Conservation (phyloP, 2,113 vertebrate species). For the Ctenomys sociabilis region DNA sequence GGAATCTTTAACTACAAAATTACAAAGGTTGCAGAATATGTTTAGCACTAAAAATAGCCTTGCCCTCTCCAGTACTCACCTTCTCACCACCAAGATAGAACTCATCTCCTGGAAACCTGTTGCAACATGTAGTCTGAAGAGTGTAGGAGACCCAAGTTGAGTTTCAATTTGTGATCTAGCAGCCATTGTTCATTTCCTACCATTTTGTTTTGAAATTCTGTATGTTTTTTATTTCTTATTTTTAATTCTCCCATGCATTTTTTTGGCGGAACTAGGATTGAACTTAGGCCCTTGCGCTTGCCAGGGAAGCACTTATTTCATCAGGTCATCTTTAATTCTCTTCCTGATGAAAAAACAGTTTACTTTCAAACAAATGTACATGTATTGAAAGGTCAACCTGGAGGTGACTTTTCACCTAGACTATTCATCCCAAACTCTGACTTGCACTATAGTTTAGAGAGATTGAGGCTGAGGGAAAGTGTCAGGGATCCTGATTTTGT, state of each 20-base stretch:
- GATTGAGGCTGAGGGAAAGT: neutral
- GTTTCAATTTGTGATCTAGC: neutral
- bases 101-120: neutral
- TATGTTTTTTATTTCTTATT: too few species aligned
- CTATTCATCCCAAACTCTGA: neutral
- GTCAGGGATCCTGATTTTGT: neutral
- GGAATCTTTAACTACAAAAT: neutral
- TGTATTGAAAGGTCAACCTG: neutral
- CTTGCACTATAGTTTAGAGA: neutral
- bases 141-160: neutral
- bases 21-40: neutral
- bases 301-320: too few species aligned
- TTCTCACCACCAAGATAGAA: neutral
- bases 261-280: too few species aligned
- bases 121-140: neutral
- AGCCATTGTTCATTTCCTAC: too few species aligned
- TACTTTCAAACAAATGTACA: neutral
- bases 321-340: too few species aligned
- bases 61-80: neutral
- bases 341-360: too few species aligned
- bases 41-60: neutral
- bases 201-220: too few species aligned
- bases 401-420: neutral
- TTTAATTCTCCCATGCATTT: too few species aligned
- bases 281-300: too few species aligned